Percentiles rank a stretch among this genome's conserved stretches.
Evolutionary conservation across 2,113 vertebrate genomes (phyloP).

Genomic region (Muntiacus muntjak): DNA sequence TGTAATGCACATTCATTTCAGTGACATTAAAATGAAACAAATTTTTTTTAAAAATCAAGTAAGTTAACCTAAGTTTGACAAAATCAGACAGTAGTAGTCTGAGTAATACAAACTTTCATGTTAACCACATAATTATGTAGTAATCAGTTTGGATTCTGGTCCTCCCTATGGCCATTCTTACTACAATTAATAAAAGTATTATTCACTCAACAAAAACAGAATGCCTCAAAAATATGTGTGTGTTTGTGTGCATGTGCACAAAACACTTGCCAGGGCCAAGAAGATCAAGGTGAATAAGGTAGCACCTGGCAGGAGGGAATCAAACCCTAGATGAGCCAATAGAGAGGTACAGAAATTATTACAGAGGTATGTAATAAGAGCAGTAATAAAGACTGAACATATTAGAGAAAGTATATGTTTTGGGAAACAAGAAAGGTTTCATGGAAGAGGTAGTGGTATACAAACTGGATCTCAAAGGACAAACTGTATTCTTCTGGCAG

Average conservation of each 20-base stretch:
- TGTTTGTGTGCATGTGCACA: neutral
- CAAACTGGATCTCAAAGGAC: neutral
- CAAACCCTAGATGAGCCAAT: neutral
- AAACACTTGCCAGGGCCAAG: neutral
- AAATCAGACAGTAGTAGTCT: conserved; percentile 21
- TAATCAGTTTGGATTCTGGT: neutral
- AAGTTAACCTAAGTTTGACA: neutral
- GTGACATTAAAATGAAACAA: conserved; percentile 1
- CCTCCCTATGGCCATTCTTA: conserved; percentile 17
- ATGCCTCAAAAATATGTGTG: neutral
- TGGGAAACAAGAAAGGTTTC: neutral
- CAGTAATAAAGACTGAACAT: neutral
- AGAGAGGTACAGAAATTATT: neutral
- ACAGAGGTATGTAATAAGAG: neutral
- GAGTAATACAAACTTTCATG: neutral
- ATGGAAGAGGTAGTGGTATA: neutral
- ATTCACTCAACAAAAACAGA: conserved; percentile 38
- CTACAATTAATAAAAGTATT: conserved; percentile 33
- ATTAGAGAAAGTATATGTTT: neutral
- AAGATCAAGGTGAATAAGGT: conserved; percentile 28
- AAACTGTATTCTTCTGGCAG: conserved; percentile 1
- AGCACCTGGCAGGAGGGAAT: neutral
- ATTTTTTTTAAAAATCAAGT: neutral
- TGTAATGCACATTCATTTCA: conserved; percentile 13
- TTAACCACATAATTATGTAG: conserved; percentile 4